Evolutionary conservation across 2,888 invertebrate genomes (phyloP).

Genomic region (Alloscopus bannaensis): DNA sequence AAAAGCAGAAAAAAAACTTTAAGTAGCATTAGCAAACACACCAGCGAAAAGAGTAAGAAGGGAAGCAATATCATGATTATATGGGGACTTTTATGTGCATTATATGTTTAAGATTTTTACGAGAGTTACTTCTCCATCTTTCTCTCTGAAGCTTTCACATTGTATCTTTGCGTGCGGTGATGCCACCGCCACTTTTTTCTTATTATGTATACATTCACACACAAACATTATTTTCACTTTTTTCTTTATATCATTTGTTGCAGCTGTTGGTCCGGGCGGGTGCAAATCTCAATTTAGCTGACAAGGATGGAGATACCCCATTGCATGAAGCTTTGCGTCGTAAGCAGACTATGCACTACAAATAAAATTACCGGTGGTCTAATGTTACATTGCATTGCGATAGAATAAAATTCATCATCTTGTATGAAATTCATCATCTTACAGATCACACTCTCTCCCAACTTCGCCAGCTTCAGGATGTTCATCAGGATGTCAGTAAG

Average conservation of each 20-base stretch:
- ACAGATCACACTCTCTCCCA: constrained; percentile 98
- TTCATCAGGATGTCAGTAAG: constrained; percentile 86
- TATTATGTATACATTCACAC: neutral
- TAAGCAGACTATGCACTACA: no score
- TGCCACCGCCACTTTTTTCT: neutral
- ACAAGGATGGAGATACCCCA: constrained; percentile 96
- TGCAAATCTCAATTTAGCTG: constrained; percentile 95
- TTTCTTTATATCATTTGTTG: constrained; percentile 71
- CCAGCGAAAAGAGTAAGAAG: neutral
- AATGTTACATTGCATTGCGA: no score
- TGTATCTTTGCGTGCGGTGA: constrained; percentile 7
- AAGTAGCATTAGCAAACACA: constrained; percentile 18
- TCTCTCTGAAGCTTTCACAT: no score
- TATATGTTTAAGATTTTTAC: constrained; percentile 31
- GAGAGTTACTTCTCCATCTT: constrained; percentile 10
- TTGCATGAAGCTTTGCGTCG: constrained; percentile 81
- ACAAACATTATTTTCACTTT: constrained; percentile 12
- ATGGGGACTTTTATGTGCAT: constrained; percentile 19
- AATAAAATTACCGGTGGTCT: no score
- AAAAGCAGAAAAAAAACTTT: constrained; percentile 15
- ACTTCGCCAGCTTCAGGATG: constrained; percentile 94
- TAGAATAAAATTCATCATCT: no score
- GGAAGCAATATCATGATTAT: constrained; percentile 31
- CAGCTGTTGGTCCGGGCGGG: constrained; percentile 92
- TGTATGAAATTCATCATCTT: no score